These are phyloP conservation scores for Danio choprae DNA, from an alignment of 2,797 vertebrate species.

Conservation along the genomic window DNA sequence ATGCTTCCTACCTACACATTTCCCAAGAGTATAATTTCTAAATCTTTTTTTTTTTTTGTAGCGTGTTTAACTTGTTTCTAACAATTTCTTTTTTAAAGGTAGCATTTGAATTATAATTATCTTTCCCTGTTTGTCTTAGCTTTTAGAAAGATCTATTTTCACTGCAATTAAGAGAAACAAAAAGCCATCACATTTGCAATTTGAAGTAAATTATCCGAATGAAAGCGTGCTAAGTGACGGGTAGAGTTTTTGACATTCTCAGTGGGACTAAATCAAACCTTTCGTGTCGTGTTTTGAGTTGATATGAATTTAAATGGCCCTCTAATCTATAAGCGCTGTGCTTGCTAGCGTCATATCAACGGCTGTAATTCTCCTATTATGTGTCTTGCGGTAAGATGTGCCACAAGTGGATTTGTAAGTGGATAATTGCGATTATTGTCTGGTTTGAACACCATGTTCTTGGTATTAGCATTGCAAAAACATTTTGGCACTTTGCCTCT, in stretches of 20 bases:
- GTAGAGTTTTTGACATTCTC: conserved; percentile 23
- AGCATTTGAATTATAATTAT: conserved; percentile 18
- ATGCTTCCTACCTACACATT: conserved; percentile 8
- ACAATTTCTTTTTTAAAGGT: conserved; percentile 12
- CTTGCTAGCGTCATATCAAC: conserved; percentile 44
- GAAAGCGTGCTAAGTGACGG: conserved; percentile 34
- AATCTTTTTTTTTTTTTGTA: not conserved
- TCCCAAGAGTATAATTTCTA: not conserved
- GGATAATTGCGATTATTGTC: conserved; percentile 59
- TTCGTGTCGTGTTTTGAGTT: conserved; percentile 48
- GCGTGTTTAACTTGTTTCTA: not conserved
- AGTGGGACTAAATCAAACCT: conserved; percentile 27
- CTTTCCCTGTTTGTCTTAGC: conserved; percentile 14
- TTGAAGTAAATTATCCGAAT: conserved; percentile 30
- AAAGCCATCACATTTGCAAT: conserved; percentile 38
- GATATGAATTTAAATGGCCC: conserved; percentile 47
- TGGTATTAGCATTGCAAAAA: conserved; percentile 44
- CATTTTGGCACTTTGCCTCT: conserved; percentile 46
- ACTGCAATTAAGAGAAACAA: conserved; percentile 38
- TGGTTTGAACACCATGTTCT: conserved; percentile 38
- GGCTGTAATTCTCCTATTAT: conserved; percentile 49
- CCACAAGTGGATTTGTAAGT: conserved; percentile 56
- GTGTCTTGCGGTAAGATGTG: conserved; percentile 41
- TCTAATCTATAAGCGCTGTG: conserved; percentile 32
- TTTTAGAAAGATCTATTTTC: conserved; percentile 14